Evolutionary conservation across 1,140 invertebrate genomes (phyloP), one percentile per base, ranked within the genome.

Genomic region (Drosophila sturtevanti): DNA sequence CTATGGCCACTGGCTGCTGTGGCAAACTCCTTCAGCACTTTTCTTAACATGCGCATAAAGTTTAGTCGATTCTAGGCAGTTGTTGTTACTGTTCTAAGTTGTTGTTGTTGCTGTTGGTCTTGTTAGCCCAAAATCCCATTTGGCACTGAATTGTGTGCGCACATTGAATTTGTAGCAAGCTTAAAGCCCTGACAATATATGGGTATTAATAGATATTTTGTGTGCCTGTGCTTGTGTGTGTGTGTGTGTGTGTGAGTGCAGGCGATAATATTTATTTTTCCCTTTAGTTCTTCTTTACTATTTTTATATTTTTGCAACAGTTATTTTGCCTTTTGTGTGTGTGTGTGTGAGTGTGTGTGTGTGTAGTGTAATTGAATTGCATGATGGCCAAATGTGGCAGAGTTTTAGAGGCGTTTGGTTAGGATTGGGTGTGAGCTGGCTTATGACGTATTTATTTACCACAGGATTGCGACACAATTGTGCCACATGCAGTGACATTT

Each of bases 141-240:
- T 86, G 82, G 75, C 82, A 82, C 79, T 86, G 82, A 86, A 87
- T 86, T 86, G 82, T 86, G 82, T 82, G 82, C 75, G 56, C 79
- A 87, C 82, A 86, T 86, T 86, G 82, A 86, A 87, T 86, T 87
- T 86, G 82, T 87, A 79, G 79, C 56, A 54, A 69, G 79, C 82
- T 86, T 86, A 87, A 79, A 74, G 68, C 71, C 56, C 62, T 37
- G 51, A 51, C 72, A 75, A 86, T 87, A 74, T 82, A 81, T 84
- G 71, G 44, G 68, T 75, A 87, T 87, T 86, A 87, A 86, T 89
- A 86, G 82, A 86, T 86, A 87, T 76, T 87, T 81, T 76, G 67
- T 70, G 63, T 71, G 70, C 66, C 21, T 38, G 55, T 56, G 37
- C 35, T 22, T 56, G 71, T 72, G 52, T 55, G 52, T 38, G 21